A percentile compares a stretch with the other conserved stretches of the same genome.
phyloP scores from a whole-genome alignment of 2,113 vertebrate species.

The Romanogobio albipinnatus region DNA sequence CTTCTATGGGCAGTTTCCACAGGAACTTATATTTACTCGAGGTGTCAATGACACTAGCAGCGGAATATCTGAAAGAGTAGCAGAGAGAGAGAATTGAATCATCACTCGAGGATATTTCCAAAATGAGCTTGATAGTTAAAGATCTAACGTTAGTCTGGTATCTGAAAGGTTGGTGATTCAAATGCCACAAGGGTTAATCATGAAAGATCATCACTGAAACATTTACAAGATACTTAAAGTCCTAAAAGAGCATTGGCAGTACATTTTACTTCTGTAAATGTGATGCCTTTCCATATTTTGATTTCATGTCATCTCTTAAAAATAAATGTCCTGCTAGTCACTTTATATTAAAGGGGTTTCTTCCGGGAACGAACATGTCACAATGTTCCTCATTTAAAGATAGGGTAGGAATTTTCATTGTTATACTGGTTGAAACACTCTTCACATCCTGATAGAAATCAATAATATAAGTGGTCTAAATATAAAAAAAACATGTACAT shows the following conservation, averaged over 20 bases:
- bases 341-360: not conserved
- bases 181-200: not conserved
- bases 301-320: not conserved
- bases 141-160: not conserved
- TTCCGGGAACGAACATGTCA: no score
- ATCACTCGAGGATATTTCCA: not conserved
- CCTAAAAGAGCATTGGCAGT: not conserved
- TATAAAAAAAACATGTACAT: no score
- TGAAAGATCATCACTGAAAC: not conserved
- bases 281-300: not conserved
- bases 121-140: not conserved
- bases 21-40: conserved; percentile 98
- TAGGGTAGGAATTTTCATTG: no score
- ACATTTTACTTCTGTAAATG: not conserved
- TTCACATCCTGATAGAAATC: no score
- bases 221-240: not conserved
- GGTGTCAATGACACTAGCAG: conserved; percentile 93
- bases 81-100: not conserved
- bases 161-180: not conserved
- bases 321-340: not conserved
- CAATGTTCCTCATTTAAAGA: no score
- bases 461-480: no score
- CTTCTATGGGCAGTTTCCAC: conserved; percentile 95
- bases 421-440: no score
- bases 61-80: conserved; percentile 82